A percentile compares a stretch with the other conserved stretches of the same genome.
These are phyloP conservation scores for Ormyrus rosae DNA, from an alignment of 2,888 invertebrate species.

Conservation along the genomic window DNA sequence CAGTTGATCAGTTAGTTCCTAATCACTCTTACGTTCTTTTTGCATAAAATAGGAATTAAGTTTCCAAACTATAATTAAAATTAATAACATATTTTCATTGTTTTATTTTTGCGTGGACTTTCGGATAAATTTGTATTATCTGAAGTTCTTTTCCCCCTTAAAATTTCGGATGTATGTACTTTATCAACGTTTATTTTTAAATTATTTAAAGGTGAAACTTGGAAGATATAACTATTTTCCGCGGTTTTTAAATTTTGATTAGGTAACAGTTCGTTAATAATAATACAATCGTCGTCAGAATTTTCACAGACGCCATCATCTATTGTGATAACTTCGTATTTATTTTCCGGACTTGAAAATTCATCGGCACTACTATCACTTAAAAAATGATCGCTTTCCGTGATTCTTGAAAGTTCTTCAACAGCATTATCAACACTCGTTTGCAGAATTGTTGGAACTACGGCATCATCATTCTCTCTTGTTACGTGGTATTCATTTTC, in stretches of 20 bases:
- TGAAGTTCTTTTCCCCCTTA: slow-evolving; percentile 1
- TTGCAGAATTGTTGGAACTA: neutral
- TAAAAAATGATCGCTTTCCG: neutral
- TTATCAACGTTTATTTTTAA: neutral
- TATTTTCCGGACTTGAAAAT: neutral
- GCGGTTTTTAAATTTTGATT: slow-evolving; percentile 8
- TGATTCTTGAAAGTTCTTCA: slow-evolving; percentile 3
- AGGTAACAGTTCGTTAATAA: slow-evolving; percentile 16
- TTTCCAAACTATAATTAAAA: neutral
- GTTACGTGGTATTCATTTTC: neutral
- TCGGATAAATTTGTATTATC: neutral
- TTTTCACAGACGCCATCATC: slow-evolving; percentile 15
- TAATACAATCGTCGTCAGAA: slow-evolving; percentile 24
- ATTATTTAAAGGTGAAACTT: neutral
- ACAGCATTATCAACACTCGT: slow-evolving; percentile 2
- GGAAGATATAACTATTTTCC: slow-evolving; percentile 23
- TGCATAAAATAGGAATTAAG: neutral
- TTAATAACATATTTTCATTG: neutral
- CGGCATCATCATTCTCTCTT: slow-evolving; percentile 8
- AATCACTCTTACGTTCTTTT: slow-evolving; percentile 6
- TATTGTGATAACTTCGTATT: slow-evolving; percentile 30
- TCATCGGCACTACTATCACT: neutral
- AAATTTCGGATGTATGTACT: neutral
- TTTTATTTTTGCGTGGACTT: slow-evolving; percentile 10
- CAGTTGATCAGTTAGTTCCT: neutral